Conservation (phyloP, 2,113 vertebrate genomes). For the Oxygymnocypris stewartii region DNA sequence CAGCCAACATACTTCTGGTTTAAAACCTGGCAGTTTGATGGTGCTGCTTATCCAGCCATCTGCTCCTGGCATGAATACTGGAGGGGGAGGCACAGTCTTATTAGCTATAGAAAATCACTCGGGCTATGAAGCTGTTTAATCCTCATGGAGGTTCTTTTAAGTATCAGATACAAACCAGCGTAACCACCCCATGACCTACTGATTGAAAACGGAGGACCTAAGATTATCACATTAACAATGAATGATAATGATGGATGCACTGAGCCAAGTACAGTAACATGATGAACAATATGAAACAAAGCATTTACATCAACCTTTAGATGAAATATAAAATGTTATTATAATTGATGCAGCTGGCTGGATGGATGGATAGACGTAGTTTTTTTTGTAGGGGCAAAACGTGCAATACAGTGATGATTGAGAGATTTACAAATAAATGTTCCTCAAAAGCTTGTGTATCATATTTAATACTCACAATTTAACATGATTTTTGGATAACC, state of each 20-base stretch:
- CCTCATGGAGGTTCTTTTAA: neutral
- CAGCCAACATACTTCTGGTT: neutral
- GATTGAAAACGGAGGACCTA: neutral
- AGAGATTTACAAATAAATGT: neutral
- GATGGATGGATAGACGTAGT: too few relatives aligned
- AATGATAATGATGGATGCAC: neutral
- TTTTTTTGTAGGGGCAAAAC: neutral
- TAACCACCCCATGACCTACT: neutral
- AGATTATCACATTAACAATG: neutral
- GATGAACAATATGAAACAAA: too few relatives aligned
- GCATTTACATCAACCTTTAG: too few relatives aligned
- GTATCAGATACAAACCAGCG: neutral
- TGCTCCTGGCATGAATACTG: constrained; percentile 41
- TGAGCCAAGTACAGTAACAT: neutral
- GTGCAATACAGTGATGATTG: neutral
- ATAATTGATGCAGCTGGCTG: too few relatives aligned
- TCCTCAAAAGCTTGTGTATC: neutral
- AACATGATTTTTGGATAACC: neutral
- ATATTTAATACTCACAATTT: neutral
- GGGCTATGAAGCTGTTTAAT: neutral
- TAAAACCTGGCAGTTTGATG: neutral
- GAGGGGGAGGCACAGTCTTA: neutral
- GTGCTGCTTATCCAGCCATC: constrained; percentile 32
- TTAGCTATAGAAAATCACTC: neutral
- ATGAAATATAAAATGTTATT: too few relatives aligned